Evolutionary conservation across 2,888 invertebrate species (phyloP).

Genomic region (Acanthosepion esculentum): DNA sequence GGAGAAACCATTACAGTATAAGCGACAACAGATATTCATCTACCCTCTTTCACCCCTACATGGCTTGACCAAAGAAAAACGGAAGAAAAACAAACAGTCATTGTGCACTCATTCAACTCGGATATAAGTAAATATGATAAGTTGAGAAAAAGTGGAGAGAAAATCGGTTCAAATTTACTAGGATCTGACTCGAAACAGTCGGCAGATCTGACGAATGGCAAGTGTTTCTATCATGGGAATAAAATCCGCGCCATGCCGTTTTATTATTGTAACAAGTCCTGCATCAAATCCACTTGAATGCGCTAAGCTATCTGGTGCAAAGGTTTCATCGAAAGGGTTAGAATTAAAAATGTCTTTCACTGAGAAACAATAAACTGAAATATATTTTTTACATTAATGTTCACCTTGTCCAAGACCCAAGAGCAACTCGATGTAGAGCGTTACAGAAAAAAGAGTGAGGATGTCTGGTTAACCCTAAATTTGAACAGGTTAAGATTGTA

Average conservation of each 20-base stretch:
- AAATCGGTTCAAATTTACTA: neutral
- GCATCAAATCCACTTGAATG: too few species aligned
- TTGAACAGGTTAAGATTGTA: too few species aligned
- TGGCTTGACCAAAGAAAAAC: neutral
- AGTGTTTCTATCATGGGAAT: neutral
- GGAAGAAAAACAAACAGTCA: neutral
- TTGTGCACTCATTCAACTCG: constrained; percentile 14
- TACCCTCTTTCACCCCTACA: neutral
- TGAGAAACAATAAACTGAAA: too few species aligned
- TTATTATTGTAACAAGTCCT: too few species aligned
- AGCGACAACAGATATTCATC: neutral
- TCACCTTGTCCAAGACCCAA: too few species aligned
- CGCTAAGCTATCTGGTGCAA: too few species aligned
- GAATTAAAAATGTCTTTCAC: too few species aligned
- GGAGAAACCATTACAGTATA: neutral
- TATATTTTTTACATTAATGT: too few species aligned
- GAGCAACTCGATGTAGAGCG: too few species aligned
- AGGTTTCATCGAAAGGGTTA: too few species aligned
- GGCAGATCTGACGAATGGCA: neutral
- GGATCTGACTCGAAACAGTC: neutral
- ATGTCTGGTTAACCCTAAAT: too few species aligned
- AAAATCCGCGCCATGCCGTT: neutral
- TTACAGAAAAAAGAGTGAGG: too few species aligned
- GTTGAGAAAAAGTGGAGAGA: constrained; percentile 8
- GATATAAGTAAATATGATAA: neutral